phyloP scores from a whole-genome alignment of 2,113 vertebrate species.

The Neotoma lepida region DNA sequence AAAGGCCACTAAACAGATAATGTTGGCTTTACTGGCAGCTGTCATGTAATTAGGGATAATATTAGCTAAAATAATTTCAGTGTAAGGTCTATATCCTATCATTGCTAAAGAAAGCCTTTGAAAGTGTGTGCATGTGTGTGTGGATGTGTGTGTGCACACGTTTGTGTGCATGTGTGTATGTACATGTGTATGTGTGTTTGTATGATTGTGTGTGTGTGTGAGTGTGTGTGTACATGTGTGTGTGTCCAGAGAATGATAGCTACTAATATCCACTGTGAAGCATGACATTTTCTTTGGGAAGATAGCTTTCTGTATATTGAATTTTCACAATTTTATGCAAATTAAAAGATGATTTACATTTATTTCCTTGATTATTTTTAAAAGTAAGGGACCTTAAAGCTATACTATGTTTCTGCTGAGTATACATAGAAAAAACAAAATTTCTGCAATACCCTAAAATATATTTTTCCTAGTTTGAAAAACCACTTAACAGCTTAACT shows the following conservation, averaged over 20 bases:
- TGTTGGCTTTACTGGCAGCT: neutral
- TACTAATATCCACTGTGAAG: neutral
- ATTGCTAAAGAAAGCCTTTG: neutral
- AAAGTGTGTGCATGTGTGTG: neutral
- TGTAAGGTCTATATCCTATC: neutral
- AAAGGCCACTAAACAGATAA: neutral
- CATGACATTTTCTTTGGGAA: neutral
- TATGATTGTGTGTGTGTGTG: neutral
- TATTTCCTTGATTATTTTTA: neutral
- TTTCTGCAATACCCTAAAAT: neutral
- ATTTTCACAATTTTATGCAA: constrained; percentile 31
- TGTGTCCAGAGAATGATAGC: neutral
- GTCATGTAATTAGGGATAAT: neutral
- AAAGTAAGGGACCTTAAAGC: constrained; percentile 12
- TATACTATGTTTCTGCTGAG: neutral
- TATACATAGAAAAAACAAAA: constrained; percentile 35
- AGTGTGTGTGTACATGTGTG: neutral
- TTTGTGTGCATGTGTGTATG: neutral
- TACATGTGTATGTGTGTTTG: neutral
- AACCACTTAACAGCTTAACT: constrained; percentile 22
- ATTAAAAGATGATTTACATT: constrained; percentile 28
- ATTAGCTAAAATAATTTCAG: constrained; percentile 32
- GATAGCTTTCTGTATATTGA: neutral
- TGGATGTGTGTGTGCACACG: no score
- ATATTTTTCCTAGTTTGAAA: constrained; percentile 1